A percentile compares a stretch with the other conserved stretches of the same genome.
Evolutionary conservation across 2,113 vertebrate genomes (phyloP).

Genomic region (Poeciliopsis occidentalis): DNA sequence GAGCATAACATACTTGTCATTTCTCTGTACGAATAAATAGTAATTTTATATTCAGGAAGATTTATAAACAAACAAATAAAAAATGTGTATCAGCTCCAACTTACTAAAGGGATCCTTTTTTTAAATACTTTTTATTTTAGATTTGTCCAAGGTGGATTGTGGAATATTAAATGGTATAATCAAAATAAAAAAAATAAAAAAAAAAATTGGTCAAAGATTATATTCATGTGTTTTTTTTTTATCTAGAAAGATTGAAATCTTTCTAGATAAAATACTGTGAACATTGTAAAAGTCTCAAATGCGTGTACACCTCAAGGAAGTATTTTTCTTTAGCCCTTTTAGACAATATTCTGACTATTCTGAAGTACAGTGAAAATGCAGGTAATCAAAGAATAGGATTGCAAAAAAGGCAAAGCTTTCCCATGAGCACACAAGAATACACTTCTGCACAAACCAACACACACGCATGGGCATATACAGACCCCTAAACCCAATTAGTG

Average conservation of each 20-base stretch:
- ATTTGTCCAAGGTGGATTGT: neutral
- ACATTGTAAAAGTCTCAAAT: neutral
- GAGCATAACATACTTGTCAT: neutral
- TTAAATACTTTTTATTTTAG: neutral
- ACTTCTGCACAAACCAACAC: conserved; percentile 7
- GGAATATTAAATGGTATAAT: neutral
- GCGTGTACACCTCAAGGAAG: neutral
- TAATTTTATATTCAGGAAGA: neutral
- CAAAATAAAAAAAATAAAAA: no score
- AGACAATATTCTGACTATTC: no score
- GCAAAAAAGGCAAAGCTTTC: conserved; percentile 53
- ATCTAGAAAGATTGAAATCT: neutral
- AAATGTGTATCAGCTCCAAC: neutral
- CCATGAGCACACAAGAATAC: conserved; percentile 31
- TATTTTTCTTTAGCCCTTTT: neutral
- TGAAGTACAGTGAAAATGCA: neutral
- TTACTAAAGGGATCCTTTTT: neutral
- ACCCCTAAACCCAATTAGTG: conserved; percentile 77
- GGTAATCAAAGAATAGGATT: conserved; percentile 26
- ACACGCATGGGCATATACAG: conserved; percentile 7
- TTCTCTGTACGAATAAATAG: neutral
- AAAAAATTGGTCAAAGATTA: no score
- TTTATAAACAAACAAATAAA: no score
- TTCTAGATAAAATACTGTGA: neutral
- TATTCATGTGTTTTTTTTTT: neutral